Base-by-base conservation (phyloP, 1,140 invertebrate genomes). In the Tyrophagus putrescentiae region DNA sequence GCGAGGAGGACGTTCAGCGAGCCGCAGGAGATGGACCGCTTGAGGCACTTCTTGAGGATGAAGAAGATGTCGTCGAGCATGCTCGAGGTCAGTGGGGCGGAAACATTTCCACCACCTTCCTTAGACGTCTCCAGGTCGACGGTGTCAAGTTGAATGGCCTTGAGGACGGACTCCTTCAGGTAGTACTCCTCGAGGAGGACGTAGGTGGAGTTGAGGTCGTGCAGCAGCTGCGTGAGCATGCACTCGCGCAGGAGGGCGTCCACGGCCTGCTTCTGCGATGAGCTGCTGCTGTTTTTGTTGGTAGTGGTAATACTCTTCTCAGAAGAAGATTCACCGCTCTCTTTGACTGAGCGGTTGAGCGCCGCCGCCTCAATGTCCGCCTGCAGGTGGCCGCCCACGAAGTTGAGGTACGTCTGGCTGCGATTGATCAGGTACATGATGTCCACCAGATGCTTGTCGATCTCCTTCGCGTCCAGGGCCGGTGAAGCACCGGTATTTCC, bases 21-120 rank as follows among this genome's bases (percentile, higher is more conserved):
- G 65, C 84, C 84, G 68, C 84, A 93, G 6, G 84, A 84, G 53
- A 93, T 79, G 18, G 87, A 83, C 60, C 94, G 81, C 67, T 86
- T 82, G 33, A 97, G 84, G 69, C 88, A 92, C 75, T 98, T 98
- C 66, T 91, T 86, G 0, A 97, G 81, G 64, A 99, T 93, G 70
- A 93, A 99, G 72, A 98, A 98, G 3, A 95, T 83, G 76, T 98
- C 93, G 73, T 99, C 95, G 0, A 98, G 84, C 76, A 98, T 84
- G 66, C 86, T 93, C 0, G 92, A 94, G 3, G 82, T 87, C 61
- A 84, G 77, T n/a, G n/a, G n/a, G 50, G 84, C 80, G 28, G 81
- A 81, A 57, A 76, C 75, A 52, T 78, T 75, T 34, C 83, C 71
- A 0, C 75, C 76, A 16, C 32, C 39, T 68, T 97, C 91, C n/a